Evolutionary conservation across 2,797 vertebrate species (phyloP), one percentile per base, ranked within the genome.

Genomic region (Arctocebus calabarensis): DNA sequence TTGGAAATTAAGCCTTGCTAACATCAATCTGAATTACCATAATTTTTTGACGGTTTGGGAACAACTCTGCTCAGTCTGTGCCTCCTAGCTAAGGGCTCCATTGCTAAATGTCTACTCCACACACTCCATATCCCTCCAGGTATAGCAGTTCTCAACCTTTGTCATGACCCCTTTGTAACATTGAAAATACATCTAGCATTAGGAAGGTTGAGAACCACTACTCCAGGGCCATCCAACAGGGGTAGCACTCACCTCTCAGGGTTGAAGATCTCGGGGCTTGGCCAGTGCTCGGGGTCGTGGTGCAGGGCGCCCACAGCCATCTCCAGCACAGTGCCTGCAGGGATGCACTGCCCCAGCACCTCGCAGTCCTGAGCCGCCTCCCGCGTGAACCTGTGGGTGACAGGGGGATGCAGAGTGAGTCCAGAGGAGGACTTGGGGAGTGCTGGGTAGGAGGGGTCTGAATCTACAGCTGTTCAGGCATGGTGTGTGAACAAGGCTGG

Each of bases 281-380:
- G 98, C 99, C 99, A 99, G 97, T 99, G 94, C 62, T 99, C 98
- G 0, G 99, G 99, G 96, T 99, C 98, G 1, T 98, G 97, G 98
- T 99, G 99, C 45, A 99, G 98, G 96, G 99, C 99, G 3, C 99
- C 99, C 32, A 98, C 98, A 0, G 99, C 98, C 6, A 98, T 98
- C 98, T 99, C 99, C 90, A 99, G 55, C 4, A 98, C 98, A 0
- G 98, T 89, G 13, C 99, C 99, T 88, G 99, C 99, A 0, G 99
- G 99, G 81, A 99, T 98, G 61, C 1, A 90, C 96, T 99, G 99
- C 7, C 99, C 99, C 45, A 99, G 98, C 64, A 99, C 97, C 23
- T 98, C 74, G 0, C 99, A 99, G 96, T 99, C 99, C 55, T 97
- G 91, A 0, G 98, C 98, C 0, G 99, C 98, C 84, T 99, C 98